phyloP scores from a whole-genome alignment of 2,888 invertebrate species.

The Polymixis flavicincta region DNA sequence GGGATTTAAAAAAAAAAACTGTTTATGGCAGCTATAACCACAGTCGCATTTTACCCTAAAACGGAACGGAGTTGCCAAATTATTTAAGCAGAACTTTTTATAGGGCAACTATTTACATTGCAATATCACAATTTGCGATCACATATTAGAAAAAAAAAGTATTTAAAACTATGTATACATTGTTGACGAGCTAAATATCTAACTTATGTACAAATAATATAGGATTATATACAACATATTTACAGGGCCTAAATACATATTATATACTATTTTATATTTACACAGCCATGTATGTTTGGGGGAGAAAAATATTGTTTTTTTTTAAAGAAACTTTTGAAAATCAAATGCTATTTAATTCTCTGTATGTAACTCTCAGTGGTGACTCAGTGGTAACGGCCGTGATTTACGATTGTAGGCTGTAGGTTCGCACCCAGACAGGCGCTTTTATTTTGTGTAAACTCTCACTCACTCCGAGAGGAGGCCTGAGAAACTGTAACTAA shows the following conservation, averaged over 20 bases:
- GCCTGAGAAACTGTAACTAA: too few species aligned
- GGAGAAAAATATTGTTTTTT: background rate
- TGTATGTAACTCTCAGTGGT: too few species aligned
- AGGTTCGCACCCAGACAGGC: too few species aligned
- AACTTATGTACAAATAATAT: conserved; percentile 58
- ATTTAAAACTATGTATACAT: conserved; percentile 45
- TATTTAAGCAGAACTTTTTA: conserved; percentile 13
- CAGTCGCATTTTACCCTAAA: background rate
- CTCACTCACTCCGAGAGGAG: background rate
- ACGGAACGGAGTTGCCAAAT: conserved; percentile 45
- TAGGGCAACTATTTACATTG: conserved; percentile 33
- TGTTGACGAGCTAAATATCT: conserved; percentile 41
- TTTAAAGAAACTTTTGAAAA: background rate
- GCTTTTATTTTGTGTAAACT: background rate
- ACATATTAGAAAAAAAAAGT: conserved; percentile 4
- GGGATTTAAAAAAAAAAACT: too few species aligned
- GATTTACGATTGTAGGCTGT: too few species aligned
- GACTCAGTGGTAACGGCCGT: too few species aligned
- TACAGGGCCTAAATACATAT: conserved; percentile 53
- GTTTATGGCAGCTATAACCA: background rate
- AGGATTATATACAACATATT: conserved; percentile 24
- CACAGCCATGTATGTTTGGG: conserved; percentile 38
- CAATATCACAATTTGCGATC: conserved; percentile 41
- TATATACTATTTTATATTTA: conserved; percentile 43
- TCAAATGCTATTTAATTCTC: too few species aligned